A percentile compares a stretch with the other conserved stretches of the same genome.
phyloP scores from a whole-genome alignment of 2,797 vertebrate genomes.

The Pipistrellus pipistrellus region DNA sequence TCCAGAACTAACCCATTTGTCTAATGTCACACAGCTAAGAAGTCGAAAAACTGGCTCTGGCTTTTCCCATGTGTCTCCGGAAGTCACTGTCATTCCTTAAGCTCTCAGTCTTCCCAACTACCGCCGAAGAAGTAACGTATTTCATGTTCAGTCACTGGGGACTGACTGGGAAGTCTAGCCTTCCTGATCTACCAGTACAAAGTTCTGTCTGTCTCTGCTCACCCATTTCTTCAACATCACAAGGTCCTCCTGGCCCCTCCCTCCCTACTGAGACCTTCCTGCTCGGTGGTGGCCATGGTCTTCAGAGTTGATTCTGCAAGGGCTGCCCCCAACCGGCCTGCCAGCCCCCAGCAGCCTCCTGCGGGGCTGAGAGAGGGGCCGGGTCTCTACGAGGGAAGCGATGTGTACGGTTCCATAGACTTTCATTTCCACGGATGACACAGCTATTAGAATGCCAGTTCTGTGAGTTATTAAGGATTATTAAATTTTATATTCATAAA shows the following conservation, averaged over 20 bases:
- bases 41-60: not conserved
- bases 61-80: not conserved
- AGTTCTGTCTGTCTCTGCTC: not conserved
- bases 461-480: constrained; percentile 14
- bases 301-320: not conserved
- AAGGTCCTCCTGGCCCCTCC: not conserved
- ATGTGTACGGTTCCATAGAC: not conserved
- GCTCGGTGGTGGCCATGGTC: not conserved
- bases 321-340: not conserved
- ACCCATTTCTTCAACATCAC: not conserved
- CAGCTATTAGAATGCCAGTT: constrained; percentile 8
- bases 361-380: not conserved
- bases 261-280: not conserved
- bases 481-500: not conserved
- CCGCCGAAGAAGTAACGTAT: not conserved
- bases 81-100: not conserved
- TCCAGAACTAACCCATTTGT: not conserved
- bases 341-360: not conserved
- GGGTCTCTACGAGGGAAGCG: not conserved
- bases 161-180: not conserved
- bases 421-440: constrained; percentile 28
- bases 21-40: not conserved
- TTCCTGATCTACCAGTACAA: not conserved
- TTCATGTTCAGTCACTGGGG: not conserved
- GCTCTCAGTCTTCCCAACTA: not conserved